A percentile compares a stretch with the other conserved stretches of the same genome.
phyloP scores from a whole-genome alignment of 2,888 invertebrate species.

The Hemicrepidius hirtus region DNA sequence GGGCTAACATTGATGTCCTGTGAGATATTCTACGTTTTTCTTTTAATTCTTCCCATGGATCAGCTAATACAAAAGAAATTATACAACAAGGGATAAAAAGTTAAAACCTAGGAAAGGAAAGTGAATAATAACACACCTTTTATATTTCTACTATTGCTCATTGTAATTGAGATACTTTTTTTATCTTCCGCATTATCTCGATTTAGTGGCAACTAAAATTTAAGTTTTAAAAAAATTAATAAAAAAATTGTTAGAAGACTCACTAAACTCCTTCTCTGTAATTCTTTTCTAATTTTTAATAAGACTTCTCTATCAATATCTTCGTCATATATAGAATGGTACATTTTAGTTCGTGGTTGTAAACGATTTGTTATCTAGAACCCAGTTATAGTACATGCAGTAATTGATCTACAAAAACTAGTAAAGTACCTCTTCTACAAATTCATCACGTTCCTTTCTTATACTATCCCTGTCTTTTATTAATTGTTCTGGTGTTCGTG shows the following conservation, averaged over 20 bases:
- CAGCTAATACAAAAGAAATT: slow-evolving; percentile 18
- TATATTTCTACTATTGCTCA: neutral
- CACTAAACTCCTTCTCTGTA: slow-evolving; percentile 33
- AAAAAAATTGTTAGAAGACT: neutral
- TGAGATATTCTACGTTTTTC: slow-evolving; percentile 47
- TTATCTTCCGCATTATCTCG: neutral
- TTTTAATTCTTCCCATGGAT: slow-evolving; percentile 43
- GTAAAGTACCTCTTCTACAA: slow-evolving; percentile 45
- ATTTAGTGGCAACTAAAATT: slow-evolving; percentile 9
- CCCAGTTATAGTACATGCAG: no score
- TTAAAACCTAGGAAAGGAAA: no score
- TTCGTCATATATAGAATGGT: slow-evolving; percentile 32
- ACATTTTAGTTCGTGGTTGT: slow-evolving; percentile 9
- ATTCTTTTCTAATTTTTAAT: slow-evolving; percentile 36
- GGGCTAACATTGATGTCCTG: slow-evolving; percentile 44
- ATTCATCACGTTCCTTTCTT: slow-evolving; percentile 44
- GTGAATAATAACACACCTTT: neutral
- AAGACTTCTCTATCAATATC: slow-evolving; percentile 39
- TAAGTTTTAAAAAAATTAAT: neutral
- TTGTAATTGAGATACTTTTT: neutral
- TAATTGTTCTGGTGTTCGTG: neutral
- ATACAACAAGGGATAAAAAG: no score
- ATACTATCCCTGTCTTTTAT: slow-evolving; percentile 17
- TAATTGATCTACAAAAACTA: no score
- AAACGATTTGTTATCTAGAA: slow-evolving; percentile 15